phyloP scores from a whole-genome alignment of 2,888 invertebrate species.

The Mesopsocus fuscifrons region DNA sequence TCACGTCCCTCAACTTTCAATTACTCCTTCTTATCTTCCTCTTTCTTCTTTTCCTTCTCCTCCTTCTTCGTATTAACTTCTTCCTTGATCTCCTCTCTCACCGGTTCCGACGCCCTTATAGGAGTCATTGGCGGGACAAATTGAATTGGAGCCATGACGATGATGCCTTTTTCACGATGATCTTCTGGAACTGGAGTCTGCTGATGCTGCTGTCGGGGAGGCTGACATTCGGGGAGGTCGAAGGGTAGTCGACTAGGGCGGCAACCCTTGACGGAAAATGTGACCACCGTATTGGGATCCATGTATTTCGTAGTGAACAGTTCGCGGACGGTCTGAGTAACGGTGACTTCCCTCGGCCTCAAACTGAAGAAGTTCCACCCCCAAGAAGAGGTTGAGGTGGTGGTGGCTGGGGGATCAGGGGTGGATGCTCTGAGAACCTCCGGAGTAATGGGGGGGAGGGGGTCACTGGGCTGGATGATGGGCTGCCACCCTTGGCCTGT shows the following conservation, averaged over 20 bases:
- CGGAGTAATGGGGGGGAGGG: background rate
- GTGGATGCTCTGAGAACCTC: background rate
- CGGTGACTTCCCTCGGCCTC: conserved; percentile 23
- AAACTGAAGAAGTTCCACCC: conserved; percentile 17
- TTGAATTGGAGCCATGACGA: conserved; percentile 5
- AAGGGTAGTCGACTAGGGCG: conserved; percentile 23
- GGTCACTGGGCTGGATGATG: conserved; percentile 5
- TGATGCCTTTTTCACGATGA: background rate
- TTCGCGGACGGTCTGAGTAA: conserved; percentile 22
- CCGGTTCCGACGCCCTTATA: background rate
- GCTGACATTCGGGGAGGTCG: conserved; percentile 20
- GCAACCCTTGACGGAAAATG: conserved; percentile 26
- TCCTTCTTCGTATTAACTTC: background rate
- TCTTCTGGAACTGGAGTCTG: background rate
- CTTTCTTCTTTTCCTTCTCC: background rate
- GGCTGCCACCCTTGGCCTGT: conserved; percentile 1
- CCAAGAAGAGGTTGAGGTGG: background rate
- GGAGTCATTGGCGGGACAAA: conserved; percentile 1
- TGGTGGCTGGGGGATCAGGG: background rate
- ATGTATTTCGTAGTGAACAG: conserved; percentile 19
- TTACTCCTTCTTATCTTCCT: too few species aligned
- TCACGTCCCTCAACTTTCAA: too few species aligned
- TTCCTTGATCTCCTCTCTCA: background rate
- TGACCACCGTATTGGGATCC: conserved; percentile 24
- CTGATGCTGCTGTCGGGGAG: background rate